Percentiles rank a stretch among this genome's conserved stretches.
Conservation (phyloP, 2,888 invertebrate genomes). For the Periphyllus acericola region DNA sequence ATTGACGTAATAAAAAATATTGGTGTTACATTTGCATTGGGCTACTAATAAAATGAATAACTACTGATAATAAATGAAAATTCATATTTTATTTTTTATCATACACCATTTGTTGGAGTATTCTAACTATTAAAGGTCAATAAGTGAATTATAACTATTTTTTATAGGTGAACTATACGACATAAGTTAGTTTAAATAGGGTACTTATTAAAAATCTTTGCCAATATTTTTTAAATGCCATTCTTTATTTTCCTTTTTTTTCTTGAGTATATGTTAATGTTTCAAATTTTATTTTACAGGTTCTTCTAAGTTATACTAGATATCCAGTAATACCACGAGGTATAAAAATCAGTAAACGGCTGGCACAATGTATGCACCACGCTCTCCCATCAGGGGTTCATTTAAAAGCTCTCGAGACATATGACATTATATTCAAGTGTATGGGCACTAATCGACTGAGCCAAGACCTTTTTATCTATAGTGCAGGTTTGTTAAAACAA, state of each 20-base stretch:
- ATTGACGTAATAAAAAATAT: background rate
- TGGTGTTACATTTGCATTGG: conserved; percentile 9
- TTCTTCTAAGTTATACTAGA: conserved; percentile 80
- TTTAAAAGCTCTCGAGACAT: conserved; percentile 89
- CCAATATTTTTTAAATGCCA: conserved; percentile 39
- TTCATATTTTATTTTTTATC: background rate
- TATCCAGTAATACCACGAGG: conserved; percentile 87
- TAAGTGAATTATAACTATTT: background rate
- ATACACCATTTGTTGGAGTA: background rate
- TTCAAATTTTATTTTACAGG: conserved; percentile 69
- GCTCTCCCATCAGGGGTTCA: conserved; percentile 91
- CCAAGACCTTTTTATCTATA: conserved; percentile 85
- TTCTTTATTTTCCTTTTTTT: background rate
- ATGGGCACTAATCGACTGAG: conserved; percentile 84
- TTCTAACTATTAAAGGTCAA: conserved; percentile 32
- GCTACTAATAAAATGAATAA: background rate
- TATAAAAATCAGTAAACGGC: conserved; percentile 87
- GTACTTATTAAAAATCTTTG: conserved; percentile 10
- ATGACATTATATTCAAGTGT: conserved; percentile 88
- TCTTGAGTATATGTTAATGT: background rate
- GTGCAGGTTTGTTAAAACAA: conserved; percentile 71
- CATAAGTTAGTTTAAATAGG: background rate
- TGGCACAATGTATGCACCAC: conserved; percentile 94
- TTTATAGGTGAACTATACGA: background rate
- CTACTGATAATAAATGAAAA: conserved; percentile 24